Evolutionary conservation across 1,140 invertebrate species (phyloP).

Genomic region (Micrasema longulum): DNA sequence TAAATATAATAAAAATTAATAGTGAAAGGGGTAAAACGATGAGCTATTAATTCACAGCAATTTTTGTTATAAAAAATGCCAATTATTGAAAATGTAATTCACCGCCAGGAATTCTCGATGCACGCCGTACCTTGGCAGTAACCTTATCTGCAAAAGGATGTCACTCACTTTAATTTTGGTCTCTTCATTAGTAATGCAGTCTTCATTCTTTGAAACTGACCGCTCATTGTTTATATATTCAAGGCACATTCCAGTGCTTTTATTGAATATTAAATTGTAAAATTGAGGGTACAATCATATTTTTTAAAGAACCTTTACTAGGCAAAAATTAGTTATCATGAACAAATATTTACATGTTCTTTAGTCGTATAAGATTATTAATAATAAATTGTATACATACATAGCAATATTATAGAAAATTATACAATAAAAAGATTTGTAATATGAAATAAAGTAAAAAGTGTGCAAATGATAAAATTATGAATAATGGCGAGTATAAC

Average conservation of each 20-base stretch:
- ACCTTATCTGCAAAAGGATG: conserved; percentile 40
- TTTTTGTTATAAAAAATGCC: conserved; percentile 38
- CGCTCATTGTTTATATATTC: conserved; percentile 23
- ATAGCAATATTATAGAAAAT: no score
- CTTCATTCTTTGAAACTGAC: conserved; percentile 12
- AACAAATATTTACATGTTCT: no score
- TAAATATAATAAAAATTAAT: conserved; percentile 5
- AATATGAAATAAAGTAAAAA: no score
- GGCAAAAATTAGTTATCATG: no score
- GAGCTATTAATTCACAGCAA: conserved; percentile 39
- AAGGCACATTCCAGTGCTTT: not conserved
- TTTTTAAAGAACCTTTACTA: no score
- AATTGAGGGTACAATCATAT: no score
- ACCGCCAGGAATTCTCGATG: conserved; percentile 32
- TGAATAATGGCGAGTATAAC: no score
- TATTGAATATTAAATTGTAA: no score
- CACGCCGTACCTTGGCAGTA: conserved; percentile 14
- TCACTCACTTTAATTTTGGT: conserved; percentile 25
- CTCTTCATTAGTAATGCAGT: conserved; percentile 8
- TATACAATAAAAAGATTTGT: no score
- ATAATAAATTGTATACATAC: no score
- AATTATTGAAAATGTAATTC: conserved; percentile 39
- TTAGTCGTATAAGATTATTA: no score
- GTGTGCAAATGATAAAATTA: no score
- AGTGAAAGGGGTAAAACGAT: conserved; percentile 27